Evolutionary conservation across 2,888 invertebrate genomes (phyloP).

Genomic region (Agelastica alni): DNA sequence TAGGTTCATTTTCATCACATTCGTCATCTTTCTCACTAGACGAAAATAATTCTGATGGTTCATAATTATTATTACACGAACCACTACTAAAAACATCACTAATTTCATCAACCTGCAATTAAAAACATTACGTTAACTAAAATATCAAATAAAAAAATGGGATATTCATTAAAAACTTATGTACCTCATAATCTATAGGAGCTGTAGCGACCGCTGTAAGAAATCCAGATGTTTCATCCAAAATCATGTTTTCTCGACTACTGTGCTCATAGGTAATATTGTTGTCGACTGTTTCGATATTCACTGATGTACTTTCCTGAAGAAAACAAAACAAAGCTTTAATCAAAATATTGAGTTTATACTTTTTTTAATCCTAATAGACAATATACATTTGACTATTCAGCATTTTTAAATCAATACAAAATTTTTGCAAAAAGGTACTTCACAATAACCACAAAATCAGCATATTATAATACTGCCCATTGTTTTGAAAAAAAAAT

Average conservation of each 20-base stretch:
- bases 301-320: not conserved
- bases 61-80: too few relatives aligned
- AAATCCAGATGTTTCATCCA: conserved; percentile 7
- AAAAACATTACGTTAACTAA: too few relatives aligned
- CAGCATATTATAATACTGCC: too few relatives aligned
- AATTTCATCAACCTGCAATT: too few relatives aligned
- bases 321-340: conserved; percentile 10
- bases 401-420: conserved; percentile 8
- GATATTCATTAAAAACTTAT: conserved; percentile 9
- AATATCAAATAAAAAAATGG: too few relatives aligned
- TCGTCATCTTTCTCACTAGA: too few relatives aligned
- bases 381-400: conserved; percentile 1
- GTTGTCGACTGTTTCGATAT: conserved; percentile 6
- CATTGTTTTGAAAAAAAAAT: too few relatives aligned
- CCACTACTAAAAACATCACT: too few relatives aligned
- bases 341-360: conserved; percentile 9
- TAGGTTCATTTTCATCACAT: too few relatives aligned
- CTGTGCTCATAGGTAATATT: conserved; percentile 7
- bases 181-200: conserved; percentile 7
- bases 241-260: conserved; percentile 7
- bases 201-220: conserved; percentile 8
- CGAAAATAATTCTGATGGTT: too few relatives aligned
- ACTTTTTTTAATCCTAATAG: conserved; percentile 2
- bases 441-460: too few relatives aligned
- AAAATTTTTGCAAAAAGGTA: too few relatives aligned